These are phyloP conservation scores for Psophia crepitans DNA, from an alignment of 2,113 vertebrate genomes.

Conservation along the genomic window DNA sequence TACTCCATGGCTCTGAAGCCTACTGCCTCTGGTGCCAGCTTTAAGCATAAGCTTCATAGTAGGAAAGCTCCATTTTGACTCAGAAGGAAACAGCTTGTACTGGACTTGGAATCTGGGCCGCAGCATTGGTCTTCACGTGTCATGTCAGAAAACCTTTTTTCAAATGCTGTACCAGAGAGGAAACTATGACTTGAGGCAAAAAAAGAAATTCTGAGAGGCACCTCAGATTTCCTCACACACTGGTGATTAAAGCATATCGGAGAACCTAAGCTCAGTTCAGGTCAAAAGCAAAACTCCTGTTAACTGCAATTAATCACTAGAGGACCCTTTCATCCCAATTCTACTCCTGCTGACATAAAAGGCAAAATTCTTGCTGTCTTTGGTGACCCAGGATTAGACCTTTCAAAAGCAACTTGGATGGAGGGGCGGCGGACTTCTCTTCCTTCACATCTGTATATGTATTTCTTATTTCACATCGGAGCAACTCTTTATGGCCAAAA, in stretches of 20 bases:
- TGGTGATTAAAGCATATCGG: not conserved
- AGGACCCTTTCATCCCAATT: not conserved
- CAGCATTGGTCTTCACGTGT: not conserved
- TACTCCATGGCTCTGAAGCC: not conserved
- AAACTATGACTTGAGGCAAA: not conserved
- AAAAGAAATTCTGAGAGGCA: not conserved
- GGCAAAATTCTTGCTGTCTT: not conserved
- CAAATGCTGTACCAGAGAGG: not conserved
- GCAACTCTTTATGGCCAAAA: not conserved
- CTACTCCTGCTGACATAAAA: not conserved
- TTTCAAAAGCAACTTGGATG: not conserved
- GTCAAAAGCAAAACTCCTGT: slow-evolving; percentile 10
- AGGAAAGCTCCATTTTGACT: not conserved
- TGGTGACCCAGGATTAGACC: not conserved
- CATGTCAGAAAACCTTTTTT: not conserved
- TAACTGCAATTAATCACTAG: slow-evolving; percentile 23
- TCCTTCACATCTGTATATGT: not conserved
- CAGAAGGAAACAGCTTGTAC: not conserved
- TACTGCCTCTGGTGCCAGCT: not conserved
- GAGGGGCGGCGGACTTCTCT: not conserved
- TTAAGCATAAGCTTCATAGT: not conserved
- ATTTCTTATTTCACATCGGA: not conserved
- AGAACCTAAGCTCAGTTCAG: not conserved
- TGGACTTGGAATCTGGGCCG: not conserved
- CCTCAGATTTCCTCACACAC: not conserved